Evolutionary conservation across 2,113 vertebrate genomes (phyloP).

Genomic region (Gnathonemus longibarbis): DNA sequence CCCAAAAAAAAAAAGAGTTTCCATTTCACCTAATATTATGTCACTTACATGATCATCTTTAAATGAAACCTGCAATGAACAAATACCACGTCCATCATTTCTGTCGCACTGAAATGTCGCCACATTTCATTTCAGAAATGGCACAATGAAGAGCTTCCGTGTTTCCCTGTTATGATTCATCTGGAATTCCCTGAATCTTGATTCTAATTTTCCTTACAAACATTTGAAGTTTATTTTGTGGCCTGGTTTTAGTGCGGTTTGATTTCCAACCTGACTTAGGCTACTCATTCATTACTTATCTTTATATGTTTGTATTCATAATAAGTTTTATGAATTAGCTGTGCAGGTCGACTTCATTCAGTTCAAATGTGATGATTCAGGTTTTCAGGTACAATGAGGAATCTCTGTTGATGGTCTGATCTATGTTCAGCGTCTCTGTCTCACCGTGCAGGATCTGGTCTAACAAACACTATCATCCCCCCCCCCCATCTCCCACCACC

Average conservation of each 20-base stretch:
- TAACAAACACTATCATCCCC: conserved; percentile 39
- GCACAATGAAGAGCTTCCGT: background rate
- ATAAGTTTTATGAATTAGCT: background rate
- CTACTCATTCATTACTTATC: background rate
- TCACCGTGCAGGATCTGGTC: conserved; percentile 30
- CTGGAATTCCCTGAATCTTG: background rate
- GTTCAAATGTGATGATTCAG: background rate
- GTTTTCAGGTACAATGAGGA: background rate
- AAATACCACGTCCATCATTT: conserved; percentile 27
- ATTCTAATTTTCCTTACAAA: background rate
- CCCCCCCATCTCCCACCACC: background rate
- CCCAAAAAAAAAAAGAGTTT: background rate
- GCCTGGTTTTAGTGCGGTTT: background rate
- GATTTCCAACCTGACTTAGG: background rate
- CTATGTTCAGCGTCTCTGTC: background rate
- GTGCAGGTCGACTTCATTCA: background rate
- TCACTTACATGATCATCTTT: conserved; percentile 12
- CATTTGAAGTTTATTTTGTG: background rate
- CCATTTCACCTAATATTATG: background rate
- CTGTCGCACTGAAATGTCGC: background rate
- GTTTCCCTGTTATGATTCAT: background rate
- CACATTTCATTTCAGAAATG: background rate
- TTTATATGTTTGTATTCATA: background rate
- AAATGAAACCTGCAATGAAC: conserved; percentile 35
- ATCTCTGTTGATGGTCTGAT: background rate